Evolutionary conservation across 1,140 invertebrate species (phyloP).

Genomic region (Panagrolaimus sp.): DNA sequence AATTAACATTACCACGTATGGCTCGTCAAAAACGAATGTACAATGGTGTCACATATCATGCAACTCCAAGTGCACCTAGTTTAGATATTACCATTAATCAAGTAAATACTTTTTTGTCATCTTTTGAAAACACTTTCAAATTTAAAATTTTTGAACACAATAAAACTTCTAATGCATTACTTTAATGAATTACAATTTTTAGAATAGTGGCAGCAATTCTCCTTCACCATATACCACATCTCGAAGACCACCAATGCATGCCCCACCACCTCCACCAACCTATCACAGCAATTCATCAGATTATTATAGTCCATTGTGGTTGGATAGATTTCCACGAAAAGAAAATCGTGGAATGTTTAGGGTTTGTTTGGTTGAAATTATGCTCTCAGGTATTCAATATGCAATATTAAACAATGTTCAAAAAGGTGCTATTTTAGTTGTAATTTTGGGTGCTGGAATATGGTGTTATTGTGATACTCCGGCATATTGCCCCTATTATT

Average conservation of each 20-base stretch:
- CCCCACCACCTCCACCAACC: constrained; percentile 21
- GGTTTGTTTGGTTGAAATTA: constrained; percentile 41
- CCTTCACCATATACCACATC: constrained; percentile 16
- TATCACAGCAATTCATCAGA: constrained; percentile 26
- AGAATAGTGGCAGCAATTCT: background rate
- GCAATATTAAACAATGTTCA: too few species aligned
- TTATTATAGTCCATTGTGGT: constrained; percentile 44
- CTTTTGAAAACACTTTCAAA: too few species aligned
- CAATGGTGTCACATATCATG: constrained; percentile 33
- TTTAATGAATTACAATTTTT: too few species aligned
- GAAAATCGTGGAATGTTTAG: constrained; percentile 52
- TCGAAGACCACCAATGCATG: constrained; percentile 3
- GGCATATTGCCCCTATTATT: constrained; percentile 55
- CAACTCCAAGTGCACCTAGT: constrained; percentile 32
- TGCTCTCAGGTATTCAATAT: constrained; percentile 34
- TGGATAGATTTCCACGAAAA: constrained; percentile 41
- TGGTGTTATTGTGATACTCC: constrained; percentile 49
- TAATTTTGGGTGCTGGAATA: constrained; percentile 45
- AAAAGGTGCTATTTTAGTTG: constrained; percentile 31
- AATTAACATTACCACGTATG: too few species aligned
- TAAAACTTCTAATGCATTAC: too few species aligned
- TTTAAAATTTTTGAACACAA: too few species aligned
- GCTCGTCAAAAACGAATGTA: constrained; percentile 30
- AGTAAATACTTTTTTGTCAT: too few species aligned
- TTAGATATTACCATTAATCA: constrained; percentile 49